A percentile compares a stretch with the other conserved stretches of the same genome.
These are phyloP conservation scores for Chloebia gouldiae DNA, from an alignment of 2,113 vertebrate species.

Conservation along the genomic window DNA sequence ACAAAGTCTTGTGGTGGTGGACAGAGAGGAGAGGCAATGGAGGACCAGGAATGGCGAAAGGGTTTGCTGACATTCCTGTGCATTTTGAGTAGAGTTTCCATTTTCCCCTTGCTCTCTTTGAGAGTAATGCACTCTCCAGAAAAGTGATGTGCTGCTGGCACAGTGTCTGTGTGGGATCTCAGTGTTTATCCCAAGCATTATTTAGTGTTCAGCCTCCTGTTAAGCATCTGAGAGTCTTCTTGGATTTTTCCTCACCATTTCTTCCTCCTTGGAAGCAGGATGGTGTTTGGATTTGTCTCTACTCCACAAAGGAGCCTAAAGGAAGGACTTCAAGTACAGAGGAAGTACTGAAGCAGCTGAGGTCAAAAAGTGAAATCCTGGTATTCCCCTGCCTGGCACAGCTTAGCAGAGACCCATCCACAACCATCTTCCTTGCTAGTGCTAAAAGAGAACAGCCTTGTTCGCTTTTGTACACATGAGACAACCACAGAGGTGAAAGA, in stretches of 20 bases:
- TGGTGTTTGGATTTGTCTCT: not conserved
- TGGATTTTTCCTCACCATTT: not conserved
- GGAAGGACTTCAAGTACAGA: not conserved
- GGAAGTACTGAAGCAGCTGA: not conserved
- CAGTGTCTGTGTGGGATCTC: not conserved
- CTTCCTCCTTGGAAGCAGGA: not conserved
- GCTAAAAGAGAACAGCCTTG: not conserved
- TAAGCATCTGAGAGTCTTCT: not conserved
- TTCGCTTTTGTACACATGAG: not conserved
- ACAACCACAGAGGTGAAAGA: not conserved
- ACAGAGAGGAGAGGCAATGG: not conserved
- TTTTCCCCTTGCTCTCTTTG: not conserved
- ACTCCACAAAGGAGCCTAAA: not conserved
- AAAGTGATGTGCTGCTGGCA: not conserved
- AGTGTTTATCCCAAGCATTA: not conserved
- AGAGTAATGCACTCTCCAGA: not conserved
- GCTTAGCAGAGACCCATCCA: not conserved
- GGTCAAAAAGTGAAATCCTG: not conserved
- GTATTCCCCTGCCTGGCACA: not conserved
- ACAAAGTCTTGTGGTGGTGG: not conserved
- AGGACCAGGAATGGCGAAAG: not conserved
- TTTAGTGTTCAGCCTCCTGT: not conserved
- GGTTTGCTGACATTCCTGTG: not conserved
- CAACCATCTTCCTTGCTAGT: not conserved
- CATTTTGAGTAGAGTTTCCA: not conserved